Conservation (phyloP, 2,888 invertebrate species). For the Dusona sp. region DNA sequence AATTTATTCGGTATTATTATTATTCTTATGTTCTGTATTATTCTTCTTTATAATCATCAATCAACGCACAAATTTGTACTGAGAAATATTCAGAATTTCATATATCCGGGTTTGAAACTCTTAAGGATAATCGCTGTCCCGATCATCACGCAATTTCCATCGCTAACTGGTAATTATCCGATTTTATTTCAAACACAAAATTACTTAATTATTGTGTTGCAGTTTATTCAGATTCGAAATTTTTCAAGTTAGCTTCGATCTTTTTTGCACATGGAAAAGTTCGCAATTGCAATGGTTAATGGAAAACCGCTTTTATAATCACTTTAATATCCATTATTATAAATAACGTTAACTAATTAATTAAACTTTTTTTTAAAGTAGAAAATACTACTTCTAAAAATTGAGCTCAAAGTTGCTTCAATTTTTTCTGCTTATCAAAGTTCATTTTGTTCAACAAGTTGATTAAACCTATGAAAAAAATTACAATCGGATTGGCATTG, state of each 20-base stretch:
- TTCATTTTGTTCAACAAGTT: no score
- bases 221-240: neutral
- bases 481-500: no score
- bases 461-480: no score
- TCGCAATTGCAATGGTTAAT: neutral
- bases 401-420: no score
- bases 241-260: no score
- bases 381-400: no score
- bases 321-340: neutral
- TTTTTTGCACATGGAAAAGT: neutral
- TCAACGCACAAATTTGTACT: conserved; percentile 89
- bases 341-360: neutral
- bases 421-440: no score
- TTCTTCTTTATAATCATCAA: conserved; percentile 87
- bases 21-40: conserved; percentile 83
- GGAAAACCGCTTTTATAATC: neutral
- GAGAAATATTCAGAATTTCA: conserved; percentile 91
- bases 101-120: conserved; percentile 92
- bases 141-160: conserved; percentile 90
- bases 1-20: conserved; percentile 77
- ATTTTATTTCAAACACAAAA: neutral
- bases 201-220: neutral
- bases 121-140: conserved; percentile 91
- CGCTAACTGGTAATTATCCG: conserved; percentile 88
- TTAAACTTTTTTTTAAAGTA: neutral